phyloP scores from a whole-genome alignment of 2,888 invertebrate genomes.

The Megamerina dolium region DNA sequence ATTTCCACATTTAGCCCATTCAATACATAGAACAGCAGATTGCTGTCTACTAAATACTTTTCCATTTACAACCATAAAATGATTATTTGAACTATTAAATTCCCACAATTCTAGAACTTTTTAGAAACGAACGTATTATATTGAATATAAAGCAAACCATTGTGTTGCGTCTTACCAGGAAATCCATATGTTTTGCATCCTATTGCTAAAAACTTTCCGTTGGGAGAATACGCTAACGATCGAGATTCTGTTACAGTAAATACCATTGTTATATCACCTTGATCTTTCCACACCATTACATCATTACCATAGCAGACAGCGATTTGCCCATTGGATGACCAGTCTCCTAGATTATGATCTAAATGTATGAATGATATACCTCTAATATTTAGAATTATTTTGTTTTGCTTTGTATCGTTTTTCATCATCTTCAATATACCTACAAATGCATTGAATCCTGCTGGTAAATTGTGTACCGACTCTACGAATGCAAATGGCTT shows the following conservation, averaged over 20 bases:
- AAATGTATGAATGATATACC: background rate
- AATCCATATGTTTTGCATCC: conserved; percentile 30
- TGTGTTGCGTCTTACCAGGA: conserved; percentile 35
- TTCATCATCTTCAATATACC: conserved; percentile 19
- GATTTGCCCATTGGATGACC: conserved; percentile 41
- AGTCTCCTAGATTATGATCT: conserved; percentile 42
- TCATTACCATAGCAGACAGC: conserved; percentile 43
- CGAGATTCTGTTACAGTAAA: conserved; percentile 33
- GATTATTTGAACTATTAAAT: conserved; percentile 23
- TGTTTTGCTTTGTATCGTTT: background rate
- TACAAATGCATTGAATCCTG: conserved; percentile 27
- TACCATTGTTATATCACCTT: conserved; percentile 34
- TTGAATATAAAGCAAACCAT: no score
- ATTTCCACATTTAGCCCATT: conserved; percentile 34
- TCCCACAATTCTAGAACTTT: conserved; percentile 43
- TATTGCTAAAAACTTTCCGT: conserved; percentile 39
- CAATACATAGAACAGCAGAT: conserved; percentile 33
- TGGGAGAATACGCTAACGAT: conserved; percentile 37
- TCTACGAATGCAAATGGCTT: conserved; percentile 36
- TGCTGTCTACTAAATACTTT: conserved; percentile 28
- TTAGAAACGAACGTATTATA: no score
- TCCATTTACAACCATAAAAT: conserved; percentile 31
- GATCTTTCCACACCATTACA: conserved; percentile 41
- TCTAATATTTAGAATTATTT: background rate
- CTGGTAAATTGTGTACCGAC: conserved; percentile 44